Conservation (phyloP, 2,797 vertebrate genomes). For the Sebastes iracundus region DNA sequence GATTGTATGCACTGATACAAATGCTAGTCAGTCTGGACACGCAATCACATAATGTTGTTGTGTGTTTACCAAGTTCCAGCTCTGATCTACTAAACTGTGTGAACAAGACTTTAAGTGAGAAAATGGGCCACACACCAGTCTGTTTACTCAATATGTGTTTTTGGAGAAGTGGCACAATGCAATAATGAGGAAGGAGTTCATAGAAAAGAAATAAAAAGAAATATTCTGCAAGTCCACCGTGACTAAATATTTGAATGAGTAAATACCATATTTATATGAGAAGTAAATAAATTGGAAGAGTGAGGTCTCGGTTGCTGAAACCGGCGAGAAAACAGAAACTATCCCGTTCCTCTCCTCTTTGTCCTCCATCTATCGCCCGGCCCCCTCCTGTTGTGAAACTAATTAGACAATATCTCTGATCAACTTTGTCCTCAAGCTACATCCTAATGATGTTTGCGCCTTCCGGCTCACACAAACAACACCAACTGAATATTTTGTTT, state of each 20-base stretch:
- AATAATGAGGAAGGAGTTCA: not conserved
- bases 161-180: not conserved
- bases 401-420: conserved; percentile 51
- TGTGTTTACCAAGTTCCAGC: not conserved
- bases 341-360: not conserved
- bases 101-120: not conserved
- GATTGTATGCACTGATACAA: not conserved
- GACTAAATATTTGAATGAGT: conserved; percentile 4
- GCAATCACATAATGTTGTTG: not conserved
- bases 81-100: not conserved
- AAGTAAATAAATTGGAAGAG: not conserved
- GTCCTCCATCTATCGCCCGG: not conserved
- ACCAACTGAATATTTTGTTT: not conserved
- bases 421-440: conserved; percentile 28
- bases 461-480: not conserved
- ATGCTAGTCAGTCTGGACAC: not conserved
- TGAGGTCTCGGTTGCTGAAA: not conserved
- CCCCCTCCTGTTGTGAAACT: conserved; percentile 21
- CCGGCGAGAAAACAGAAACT: not conserved
- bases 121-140: not conserved
- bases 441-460: conserved; percentile 30
- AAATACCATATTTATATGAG: not conserved
- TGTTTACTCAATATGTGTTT: not conserved
- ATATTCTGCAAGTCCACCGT: not conserved
- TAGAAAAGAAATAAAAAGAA: not conserved